phyloP scores from a whole-genome alignment of 2,113 vertebrate genomes.

The Tupaia tana region DNA sequence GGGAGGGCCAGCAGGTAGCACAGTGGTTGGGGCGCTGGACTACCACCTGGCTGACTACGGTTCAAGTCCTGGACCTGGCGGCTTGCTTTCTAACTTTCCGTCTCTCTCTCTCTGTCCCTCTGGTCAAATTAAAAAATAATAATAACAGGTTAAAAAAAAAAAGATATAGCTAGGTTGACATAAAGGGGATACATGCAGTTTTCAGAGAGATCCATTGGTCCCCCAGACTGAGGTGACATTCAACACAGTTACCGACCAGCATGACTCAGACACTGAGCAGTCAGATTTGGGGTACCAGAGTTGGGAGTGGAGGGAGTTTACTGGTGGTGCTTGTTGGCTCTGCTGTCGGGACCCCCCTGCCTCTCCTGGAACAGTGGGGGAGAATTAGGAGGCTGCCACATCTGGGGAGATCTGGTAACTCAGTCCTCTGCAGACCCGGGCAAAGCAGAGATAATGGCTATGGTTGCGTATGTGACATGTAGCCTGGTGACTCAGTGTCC shows the following conservation, averaged over 20 bases:
- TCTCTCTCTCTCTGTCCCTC: too few relatives aligned
- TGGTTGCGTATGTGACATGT: not conserved
- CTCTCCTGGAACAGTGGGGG: not conserved
- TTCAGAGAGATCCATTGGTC: not conserved
- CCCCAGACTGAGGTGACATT: not conserved
- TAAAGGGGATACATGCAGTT: not conserved
- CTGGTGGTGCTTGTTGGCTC: not conserved
- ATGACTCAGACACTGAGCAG: not conserved
- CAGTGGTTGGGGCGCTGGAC: too few relatives aligned
- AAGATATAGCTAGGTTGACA: not conserved
- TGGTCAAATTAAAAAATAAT: too few relatives aligned
- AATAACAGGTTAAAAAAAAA: too few relatives aligned
- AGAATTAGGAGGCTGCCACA: not conserved
- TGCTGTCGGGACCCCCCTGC: not conserved
- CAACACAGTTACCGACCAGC: not conserved
- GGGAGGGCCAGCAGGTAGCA: too few relatives aligned
- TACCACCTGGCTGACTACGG: too few relatives aligned
- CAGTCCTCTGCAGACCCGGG: too few relatives aligned
- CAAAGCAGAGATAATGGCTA: too few relatives aligned
- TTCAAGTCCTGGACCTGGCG: too few relatives aligned
- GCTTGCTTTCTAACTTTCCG: too few relatives aligned
- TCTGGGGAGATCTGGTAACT: too few relatives aligned
- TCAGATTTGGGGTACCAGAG: too few relatives aligned
- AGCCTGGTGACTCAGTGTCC: fast-evolving
- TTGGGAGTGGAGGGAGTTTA: not conserved